These are phyloP conservation scores for Sycobia sp. DNA, from an alignment of 1,140 invertebrate species.

Conservation along the genomic window DNA sequence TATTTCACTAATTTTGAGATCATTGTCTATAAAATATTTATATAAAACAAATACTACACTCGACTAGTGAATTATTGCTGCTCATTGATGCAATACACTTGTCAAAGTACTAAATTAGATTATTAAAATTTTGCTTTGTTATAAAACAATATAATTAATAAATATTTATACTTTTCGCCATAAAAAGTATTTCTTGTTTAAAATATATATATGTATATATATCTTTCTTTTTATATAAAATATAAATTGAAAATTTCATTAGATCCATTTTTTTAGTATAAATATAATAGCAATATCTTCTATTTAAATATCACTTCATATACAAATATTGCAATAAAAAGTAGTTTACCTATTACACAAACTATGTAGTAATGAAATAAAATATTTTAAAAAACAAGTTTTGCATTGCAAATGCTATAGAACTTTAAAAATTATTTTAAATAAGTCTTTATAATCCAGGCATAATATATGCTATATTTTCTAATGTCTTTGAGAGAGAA, in stretches of 20 bases:
- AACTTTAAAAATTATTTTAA: conserved; percentile 14
- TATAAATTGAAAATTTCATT: conserved; percentile 6
- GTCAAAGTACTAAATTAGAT: too few species aligned
- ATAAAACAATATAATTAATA: too few species aligned
- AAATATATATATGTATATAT: too few species aligned
- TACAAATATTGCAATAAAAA: conserved; percentile 9
- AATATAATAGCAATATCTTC: neutral
- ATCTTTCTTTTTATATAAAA: too few species aligned
- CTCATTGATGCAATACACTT: too few species aligned
- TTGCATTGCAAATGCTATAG: neutral
- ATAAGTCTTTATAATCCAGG: conserved; percentile 77
- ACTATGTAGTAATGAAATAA: conserved; percentile 21
- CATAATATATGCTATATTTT: conserved; percentile 97
- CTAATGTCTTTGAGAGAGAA: conserved; percentile 78
- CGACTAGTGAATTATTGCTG: too few species aligned
- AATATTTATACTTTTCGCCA: too few species aligned
- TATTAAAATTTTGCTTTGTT: too few species aligned
- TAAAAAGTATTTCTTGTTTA: too few species aligned
- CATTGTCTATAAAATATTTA: too few species aligned
- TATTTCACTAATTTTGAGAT: too few species aligned
- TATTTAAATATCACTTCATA: neutral
- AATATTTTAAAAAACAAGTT: conserved; percentile 20
- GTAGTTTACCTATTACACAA: conserved; percentile 6
- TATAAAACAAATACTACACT: too few species aligned
- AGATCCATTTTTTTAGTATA: conserved; percentile 3